Base-by-base conservation (phyloP, 2,888 invertebrate genomes). In the Drosophila nigricruria region DNA sequence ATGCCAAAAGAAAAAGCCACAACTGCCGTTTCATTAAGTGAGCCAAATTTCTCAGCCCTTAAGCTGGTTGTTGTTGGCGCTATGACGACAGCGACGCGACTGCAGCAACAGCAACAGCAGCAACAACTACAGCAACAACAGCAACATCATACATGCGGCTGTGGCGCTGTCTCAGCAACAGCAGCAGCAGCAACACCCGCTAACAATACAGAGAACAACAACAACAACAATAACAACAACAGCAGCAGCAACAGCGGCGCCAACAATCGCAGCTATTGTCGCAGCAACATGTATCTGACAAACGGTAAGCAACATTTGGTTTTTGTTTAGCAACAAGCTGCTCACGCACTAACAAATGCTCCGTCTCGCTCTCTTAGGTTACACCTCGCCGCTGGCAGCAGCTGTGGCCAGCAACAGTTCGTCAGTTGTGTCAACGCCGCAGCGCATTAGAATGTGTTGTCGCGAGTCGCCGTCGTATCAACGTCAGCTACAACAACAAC, bases 1-100 rank as follows among this genome's bases (percentile, higher is more conserved):
- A 93, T 93, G 93, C 91, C 93, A 89, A 92, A 92, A 89, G 93
- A 93, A 79, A 92, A 93, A 90, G 82, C 92, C 60, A 73, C 91
- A 77, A 90, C 92, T 70, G 89, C 92, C 80, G 89, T 92, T 73
- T 91, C 92, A 76, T 74, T 92, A 76, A 90, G 75, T 77, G 92
- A 92, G 81, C 85, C 87, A 81, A 91, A 91, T 84, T 92, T 89
- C 80, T 77, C 82, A 59, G 90, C 91, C 76, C 77, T 92, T 25
- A 89, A 91, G 80, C 77, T 92, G 47, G 72, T 70, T 42, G 78
- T 81, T 45, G 70, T 64, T 10, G 75, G 79, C 52, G 70, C 81
- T 40, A 88, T 89, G 88, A 68, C 79, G 36, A 72, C 75, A 36
- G 62, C 64, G 54, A 73, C 79, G 36, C 75, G 77, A 20, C 62